Conservation (phyloP, 2,113 vertebrate species). For the Eurypyga helias region DNA sequence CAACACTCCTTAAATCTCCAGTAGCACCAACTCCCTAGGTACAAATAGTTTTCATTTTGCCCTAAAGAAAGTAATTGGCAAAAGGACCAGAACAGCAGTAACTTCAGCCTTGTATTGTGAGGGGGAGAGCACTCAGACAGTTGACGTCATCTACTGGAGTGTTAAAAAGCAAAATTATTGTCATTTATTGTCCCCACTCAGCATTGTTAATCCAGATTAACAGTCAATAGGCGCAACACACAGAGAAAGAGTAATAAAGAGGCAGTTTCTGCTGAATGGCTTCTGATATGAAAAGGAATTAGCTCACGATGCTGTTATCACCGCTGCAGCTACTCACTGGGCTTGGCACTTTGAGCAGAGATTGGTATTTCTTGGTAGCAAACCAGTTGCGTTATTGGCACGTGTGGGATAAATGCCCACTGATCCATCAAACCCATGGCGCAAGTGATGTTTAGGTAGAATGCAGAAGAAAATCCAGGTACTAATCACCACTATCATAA, state of each 20-base stretch:
- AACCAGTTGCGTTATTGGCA: background rate
- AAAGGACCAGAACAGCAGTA: background rate
- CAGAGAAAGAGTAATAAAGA: background rate
- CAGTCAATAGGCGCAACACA: background rate
- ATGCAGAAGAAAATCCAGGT: background rate
- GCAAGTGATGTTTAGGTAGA: background rate
- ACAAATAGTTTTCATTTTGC: background rate
- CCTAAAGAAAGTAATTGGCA: background rate
- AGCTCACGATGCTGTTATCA: background rate
- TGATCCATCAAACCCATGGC: background rate
- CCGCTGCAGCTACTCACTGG: background rate
- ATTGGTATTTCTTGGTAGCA: background rate
- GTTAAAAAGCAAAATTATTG: background rate
- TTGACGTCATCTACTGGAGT: background rate
- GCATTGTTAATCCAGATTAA: slow-evolving; percentile 19
- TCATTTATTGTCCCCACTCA: background rate
- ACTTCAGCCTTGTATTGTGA: background rate
- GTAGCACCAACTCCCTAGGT: background rate
- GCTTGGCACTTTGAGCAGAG: background rate
- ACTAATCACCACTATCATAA: background rate
- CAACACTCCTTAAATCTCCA: background rate
- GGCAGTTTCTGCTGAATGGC: background rate
- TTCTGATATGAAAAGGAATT: background rate
- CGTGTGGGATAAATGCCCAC: background rate
- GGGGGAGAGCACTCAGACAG: background rate